Percentiles rank a stretch among this genome's conserved stretches.
These are phyloP conservation scores for Vombatus ursinus DNA, from an alignment of 2,113 vertebrate species.

Conservation along the genomic window DNA sequence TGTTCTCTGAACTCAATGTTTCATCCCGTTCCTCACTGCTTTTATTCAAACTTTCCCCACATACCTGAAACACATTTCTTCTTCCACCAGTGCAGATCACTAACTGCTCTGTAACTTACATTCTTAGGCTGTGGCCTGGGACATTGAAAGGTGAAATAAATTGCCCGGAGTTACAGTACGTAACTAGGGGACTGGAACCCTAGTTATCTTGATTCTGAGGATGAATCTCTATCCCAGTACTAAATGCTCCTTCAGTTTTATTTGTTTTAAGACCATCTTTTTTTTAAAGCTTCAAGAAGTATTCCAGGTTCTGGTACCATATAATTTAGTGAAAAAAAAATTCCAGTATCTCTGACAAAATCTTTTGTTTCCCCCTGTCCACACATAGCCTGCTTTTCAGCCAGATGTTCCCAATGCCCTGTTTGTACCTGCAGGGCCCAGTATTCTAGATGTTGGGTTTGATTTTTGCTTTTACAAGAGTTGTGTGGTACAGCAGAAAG, in stretches of 20 bases:
- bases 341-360: not conserved
- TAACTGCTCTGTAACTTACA: not conserved
- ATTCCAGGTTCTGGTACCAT: not conserved
- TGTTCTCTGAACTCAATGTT: not conserved
- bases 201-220: not conserved
- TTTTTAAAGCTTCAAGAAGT: not conserved
- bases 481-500: not conserved
- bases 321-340: not conserved
- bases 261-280: not conserved
- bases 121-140: not conserved
- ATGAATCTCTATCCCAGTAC: not conserved
- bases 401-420: not conserved
- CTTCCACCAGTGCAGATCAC: not conserved
- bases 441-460: not conserved
- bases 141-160: not conserved
- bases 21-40: not conserved
- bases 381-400: not conserved
- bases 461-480: not conserved
- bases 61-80: not conserved
- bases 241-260: not conserved
- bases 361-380: not conserved
- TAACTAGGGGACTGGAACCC: not conserved
- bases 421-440: not conserved
- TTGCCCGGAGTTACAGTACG: not conserved
- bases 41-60: not conserved